These are phyloP conservation scores for Drosophila punjabiensis DNA, from an alignment of 1,140 invertebrate genomes.

Conservation along the genomic window DNA sequence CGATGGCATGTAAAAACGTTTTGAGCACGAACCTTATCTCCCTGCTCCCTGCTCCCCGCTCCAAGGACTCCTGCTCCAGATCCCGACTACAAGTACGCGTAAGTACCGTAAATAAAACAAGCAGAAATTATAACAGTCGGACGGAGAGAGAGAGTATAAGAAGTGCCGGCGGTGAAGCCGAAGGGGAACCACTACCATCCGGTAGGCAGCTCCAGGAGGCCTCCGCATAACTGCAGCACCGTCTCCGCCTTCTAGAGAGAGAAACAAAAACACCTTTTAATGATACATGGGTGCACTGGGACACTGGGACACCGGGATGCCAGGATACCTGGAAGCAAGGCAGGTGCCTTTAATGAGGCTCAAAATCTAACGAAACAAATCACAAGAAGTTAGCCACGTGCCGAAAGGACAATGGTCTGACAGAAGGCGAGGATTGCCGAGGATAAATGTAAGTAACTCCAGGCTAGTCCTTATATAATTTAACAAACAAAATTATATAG, in stretches of 20 bases:
- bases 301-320: background rate
- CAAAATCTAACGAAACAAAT: slow-evolving; percentile 51
- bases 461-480: background rate
- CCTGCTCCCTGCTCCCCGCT: background rate
- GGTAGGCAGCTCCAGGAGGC: slow-evolving; percentile 19
- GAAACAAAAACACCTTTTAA: slow-evolving; percentile 66
- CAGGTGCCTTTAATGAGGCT: slow-evolving; percentile 57
- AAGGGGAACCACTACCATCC: slow-evolving; percentile 34
- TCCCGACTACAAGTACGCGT: slow-evolving; percentile 57
- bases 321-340: background rate
- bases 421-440: background rate
- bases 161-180: slow-evolving; percentile 4
- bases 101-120: slow-evolving; percentile 80
- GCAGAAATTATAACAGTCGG: slow-evolving; percentile 68
- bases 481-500: background rate
- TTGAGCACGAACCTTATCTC: slow-evolving; percentile 81
- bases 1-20: slow-evolving; percentile 83
- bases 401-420: slow-evolving; percentile 20
- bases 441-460: too few relatives aligned
- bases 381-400: slow-evolving; percentile 33
- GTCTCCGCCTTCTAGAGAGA: background rate
- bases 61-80: slow-evolving; percentile 12
- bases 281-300: slow-evolving; percentile 54
- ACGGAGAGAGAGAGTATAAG: slow-evolving; percentile 16
- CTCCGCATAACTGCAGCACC: slow-evolving; percentile 6